These are phyloP conservation scores for Sphinx pinastri DNA, from an alignment of 2,888 invertebrate genomes.

Conservation along the genomic window DNA sequence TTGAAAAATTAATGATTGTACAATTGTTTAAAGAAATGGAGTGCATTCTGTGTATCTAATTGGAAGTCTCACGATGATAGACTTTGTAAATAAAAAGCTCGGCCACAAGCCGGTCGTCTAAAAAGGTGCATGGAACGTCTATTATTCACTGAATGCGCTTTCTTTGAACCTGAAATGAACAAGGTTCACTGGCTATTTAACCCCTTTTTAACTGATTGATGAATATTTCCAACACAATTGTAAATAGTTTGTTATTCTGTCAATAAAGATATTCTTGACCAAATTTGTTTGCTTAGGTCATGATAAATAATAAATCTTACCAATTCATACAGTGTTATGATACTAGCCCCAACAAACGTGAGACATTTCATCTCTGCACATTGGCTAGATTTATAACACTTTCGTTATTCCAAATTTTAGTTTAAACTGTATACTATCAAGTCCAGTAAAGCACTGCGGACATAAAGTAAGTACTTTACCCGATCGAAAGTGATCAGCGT, in stretches of 20 bases:
- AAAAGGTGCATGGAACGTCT: background rate
- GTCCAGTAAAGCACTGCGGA: no score
- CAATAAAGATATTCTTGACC: no score
- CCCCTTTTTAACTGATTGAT: no score
- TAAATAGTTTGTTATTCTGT: no score
- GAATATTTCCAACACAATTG: no score
- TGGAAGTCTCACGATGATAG: background rate
- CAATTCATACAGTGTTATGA: no score
- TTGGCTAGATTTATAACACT: background rate
- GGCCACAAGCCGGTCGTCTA: background rate
- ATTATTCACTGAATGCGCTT: slow-evolving; percentile 10
- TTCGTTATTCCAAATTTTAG: background rate
- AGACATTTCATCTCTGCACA: no score
- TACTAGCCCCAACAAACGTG: no score
- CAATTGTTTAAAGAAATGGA: background rate
- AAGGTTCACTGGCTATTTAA: background rate
- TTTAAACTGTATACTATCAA: no score
- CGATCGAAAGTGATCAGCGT: background rate
- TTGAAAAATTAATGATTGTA: background rate
- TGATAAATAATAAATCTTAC: no score
- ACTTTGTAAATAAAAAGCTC: slow-evolving; percentile 3
- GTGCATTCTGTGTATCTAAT: background rate
- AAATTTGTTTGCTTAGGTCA: no score
- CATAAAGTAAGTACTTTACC: background rate
- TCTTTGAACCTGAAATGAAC: background rate